These are phyloP conservation scores for Craterocephalus amniculus DNA, from an alignment of 2,797 vertebrate species.

Conservation along the genomic window DNA sequence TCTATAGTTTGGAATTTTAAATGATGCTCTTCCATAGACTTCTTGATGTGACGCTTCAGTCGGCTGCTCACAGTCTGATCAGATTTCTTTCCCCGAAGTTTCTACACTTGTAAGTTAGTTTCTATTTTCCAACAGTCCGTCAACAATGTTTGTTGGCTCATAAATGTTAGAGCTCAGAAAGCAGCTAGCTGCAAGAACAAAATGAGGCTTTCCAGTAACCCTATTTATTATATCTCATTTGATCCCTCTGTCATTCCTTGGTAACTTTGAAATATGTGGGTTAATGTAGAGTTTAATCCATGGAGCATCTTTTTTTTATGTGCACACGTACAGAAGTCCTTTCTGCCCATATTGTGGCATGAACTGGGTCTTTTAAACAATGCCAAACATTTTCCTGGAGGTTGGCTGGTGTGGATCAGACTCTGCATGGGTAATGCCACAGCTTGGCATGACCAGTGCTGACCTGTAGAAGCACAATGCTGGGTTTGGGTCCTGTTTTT, in stretches of 20 bases:
- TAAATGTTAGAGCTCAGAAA: slow-evolving; percentile 23
- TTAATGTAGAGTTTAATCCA: slow-evolving; percentile 22
- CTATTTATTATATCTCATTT: slow-evolving; percentile 12
- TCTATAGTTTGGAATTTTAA: slow-evolving; percentile 37
- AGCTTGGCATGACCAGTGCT: slow-evolving; percentile 20
- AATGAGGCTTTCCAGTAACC: slow-evolving; percentile 28
- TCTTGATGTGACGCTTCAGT: slow-evolving; percentile 26
- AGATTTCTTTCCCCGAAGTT: slow-evolving; percentile 37
- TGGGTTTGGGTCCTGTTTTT: slow-evolving; percentile 18
- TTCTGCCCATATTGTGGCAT: slow-evolving; percentile 46
- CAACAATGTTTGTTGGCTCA: slow-evolving; percentile 35
- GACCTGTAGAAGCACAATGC: slow-evolving; percentile 34
- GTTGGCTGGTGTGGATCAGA: slow-evolving; percentile 29
- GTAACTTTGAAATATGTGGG: not conserved
- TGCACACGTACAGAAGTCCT: slow-evolving; percentile 30
- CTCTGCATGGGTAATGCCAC: slow-evolving; percentile 26
- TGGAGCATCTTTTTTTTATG: slow-evolving; percentile 1
- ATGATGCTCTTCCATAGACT: slow-evolving; percentile 31
- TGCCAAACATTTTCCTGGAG: slow-evolving; percentile 36
- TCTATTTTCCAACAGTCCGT: slow-evolving; percentile 46
- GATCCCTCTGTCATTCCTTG: slow-evolving; percentile 6
- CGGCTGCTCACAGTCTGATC: slow-evolving; percentile 33
- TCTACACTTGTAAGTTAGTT: slow-evolving; percentile 34
- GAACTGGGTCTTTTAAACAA: slow-evolving; percentile 27
- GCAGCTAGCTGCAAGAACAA: slow-evolving; percentile 25